Base-by-base conservation (phyloP, 2,888 invertebrate species). In the Terebella lapidaria region DNA sequence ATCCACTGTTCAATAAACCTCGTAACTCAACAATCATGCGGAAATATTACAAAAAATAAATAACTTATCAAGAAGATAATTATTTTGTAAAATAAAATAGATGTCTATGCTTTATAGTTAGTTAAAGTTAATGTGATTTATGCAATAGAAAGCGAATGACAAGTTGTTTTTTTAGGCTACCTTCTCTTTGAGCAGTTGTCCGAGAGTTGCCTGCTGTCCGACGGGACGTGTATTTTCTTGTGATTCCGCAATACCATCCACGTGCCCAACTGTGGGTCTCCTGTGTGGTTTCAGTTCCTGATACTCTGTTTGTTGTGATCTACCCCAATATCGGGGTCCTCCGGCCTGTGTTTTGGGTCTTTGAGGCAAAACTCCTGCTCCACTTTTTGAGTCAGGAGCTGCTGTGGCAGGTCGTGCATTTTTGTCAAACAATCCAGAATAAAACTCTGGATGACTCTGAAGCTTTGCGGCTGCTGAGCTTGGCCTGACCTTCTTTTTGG, bases 401-500 rank as follows among this genome's bases (percentile, higher is more conserved):
- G 4, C 28, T 28, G 28, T 25, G 10, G 28, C 15, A 18, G 53
- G 27, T 15, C 27, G 53, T 5, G 10, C 10, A 5, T 53, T 5
- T 4, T 25, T 28, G 29, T 28, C 53, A 28, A 18, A 53, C 22
- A 53, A 53, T 5, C 29, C 53, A 10, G 27, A 27, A 15, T 5
- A 18, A 22, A 27, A 53, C 4, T 28, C 68, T 22, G 72, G 74
- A 58, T 78, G 76, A 15, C 71, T 74, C 62, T 79, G 78, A 27
- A 79, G 58, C 62, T 76, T 76, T 1, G 75, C 76, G 15, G 75
- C 69, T 1, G 79, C 79, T 2, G 78, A 75, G 56, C 74, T 75
- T 3, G 78, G 78, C 52, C 78, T 25, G 15, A 53, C 10, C 29
- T 53, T 53, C 53, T 53, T 53, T 28, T 53, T 53, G 53, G 27